Conservation (phyloP, 2,797 vertebrate species). For the Pterois miles region DNA sequence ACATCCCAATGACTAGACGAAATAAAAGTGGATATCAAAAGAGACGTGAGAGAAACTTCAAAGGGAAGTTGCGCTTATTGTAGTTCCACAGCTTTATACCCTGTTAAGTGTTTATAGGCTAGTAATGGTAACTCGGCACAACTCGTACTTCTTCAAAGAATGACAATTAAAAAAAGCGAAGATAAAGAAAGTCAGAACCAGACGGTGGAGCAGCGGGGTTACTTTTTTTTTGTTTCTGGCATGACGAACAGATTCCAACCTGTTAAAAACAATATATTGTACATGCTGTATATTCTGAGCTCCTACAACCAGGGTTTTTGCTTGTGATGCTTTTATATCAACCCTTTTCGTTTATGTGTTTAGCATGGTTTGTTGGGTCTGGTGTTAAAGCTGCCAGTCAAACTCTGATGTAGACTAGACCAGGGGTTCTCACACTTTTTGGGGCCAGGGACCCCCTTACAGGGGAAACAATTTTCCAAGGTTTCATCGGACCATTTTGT, state of each 20-base stretch:
- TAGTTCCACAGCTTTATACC: conserved; percentile 16
- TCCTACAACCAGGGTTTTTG: neutral
- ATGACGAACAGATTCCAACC: neutral
- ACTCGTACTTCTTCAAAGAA: conserved; percentile 2
- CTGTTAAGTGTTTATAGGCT: conserved; percentile 40
- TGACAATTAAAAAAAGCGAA: neutral
- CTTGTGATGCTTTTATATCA: neutral
- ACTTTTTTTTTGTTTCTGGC: neutral
- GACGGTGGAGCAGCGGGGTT: neutral
- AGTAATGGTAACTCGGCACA: conserved; percentile 36
- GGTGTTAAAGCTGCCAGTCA: too few relatives aligned
- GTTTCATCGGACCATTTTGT: too few relatives aligned
- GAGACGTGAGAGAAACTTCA: conserved; percentile 50
- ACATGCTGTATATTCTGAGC: neutral
- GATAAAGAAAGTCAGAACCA: conserved; percentile 5
- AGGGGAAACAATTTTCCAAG: too few relatives aligned
- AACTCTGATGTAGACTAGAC: neutral
- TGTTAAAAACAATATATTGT: neutral
- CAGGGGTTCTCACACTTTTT: too few relatives aligned
- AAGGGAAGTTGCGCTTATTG: conserved; percentile 30
- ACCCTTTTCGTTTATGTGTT: neutral
- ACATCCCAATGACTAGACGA: conserved; percentile 25
- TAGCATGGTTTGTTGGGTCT: neutral
- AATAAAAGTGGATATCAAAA: conserved; percentile 39
- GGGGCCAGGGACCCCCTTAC: too few relatives aligned